These are phyloP conservation scores for Notothenia rossii DNA, from an alignment of 2,113 vertebrate genomes.

Conservation along the genomic window DNA sequence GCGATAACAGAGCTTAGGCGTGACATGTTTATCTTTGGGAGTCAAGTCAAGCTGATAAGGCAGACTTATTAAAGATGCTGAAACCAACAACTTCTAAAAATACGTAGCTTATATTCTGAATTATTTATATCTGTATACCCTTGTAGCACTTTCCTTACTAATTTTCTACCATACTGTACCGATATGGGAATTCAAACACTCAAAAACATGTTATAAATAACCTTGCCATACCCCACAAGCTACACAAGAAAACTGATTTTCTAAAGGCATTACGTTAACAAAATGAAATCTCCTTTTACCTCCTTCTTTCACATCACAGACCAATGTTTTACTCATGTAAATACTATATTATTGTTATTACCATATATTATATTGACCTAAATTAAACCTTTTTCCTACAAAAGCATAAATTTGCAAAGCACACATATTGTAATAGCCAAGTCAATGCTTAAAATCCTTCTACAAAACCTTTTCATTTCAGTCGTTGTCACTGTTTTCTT, in stretches of 20 bases:
- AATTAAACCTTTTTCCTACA: too few species aligned
- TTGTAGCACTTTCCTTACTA: too few species aligned
- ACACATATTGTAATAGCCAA: too few species aligned
- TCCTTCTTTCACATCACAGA: not conserved
- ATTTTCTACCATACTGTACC: too few species aligned
- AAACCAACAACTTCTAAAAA: slow-evolving; percentile 5
- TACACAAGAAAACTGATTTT: not conserved
- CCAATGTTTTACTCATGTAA: not conserved
- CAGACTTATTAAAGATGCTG: not conserved
- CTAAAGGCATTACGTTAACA: not conserved
- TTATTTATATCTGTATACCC: too few species aligned
- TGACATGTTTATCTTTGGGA: not conserved
- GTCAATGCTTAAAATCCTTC: not conserved
- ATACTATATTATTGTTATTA: not conserved
- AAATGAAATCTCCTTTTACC: too few species aligned
- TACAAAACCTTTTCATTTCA: too few species aligned
- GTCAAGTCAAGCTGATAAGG: not conserved
- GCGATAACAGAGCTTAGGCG: not conserved
- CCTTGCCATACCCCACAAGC: not conserved
- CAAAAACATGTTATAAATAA: not conserved
- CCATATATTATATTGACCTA: not conserved
- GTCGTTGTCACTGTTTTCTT: too few species aligned
- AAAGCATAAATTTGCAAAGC: not conserved
- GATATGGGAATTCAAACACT: too few species aligned
- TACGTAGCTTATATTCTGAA: too few species aligned